Evolutionary conservation across 2,113 vertebrate species (phyloP).

Genomic region (Spizaetus ornatus): DNA sequence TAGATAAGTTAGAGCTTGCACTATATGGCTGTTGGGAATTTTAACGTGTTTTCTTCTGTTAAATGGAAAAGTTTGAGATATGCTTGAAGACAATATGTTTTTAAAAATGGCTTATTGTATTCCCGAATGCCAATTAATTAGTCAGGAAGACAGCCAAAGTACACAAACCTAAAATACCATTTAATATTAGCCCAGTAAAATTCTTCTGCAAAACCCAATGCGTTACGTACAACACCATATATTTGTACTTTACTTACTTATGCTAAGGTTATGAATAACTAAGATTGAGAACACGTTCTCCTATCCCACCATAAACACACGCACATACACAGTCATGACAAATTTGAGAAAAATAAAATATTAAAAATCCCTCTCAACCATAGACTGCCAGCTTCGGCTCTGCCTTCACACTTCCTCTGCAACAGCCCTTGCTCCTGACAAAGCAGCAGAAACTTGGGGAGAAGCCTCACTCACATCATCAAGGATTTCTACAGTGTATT

Average conservation of each 20-base stretch:
- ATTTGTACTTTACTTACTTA: neutral
- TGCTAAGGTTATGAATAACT: neutral
- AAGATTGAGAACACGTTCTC: neutral
- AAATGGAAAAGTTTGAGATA: neutral
- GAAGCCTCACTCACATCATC: neutral
- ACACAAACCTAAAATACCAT: neutral
- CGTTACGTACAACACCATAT: accelerated
- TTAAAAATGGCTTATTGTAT: neutral
- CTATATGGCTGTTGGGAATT: neutral
- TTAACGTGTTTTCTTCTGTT: neutral
- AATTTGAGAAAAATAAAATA: neutral
- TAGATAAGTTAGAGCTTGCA: neutral
- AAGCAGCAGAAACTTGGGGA: neutral
- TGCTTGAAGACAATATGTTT: neutral
- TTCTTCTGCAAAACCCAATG: neutral
- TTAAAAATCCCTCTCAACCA: neutral
- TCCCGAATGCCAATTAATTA: neutral
- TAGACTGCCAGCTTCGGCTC: neutral
- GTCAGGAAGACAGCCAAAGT: neutral
- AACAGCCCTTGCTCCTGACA: neutral
- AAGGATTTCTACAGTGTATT: neutral
- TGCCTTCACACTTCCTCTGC: neutral
- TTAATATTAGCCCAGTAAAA: neutral
- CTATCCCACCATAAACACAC: accelerated
- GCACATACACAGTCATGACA: accelerated